A percentile compares a stretch with the other conserved stretches of the same genome.
Conservation (phyloP, 2,888 invertebrate species). For the Petrophora chlorosata region DNA sequence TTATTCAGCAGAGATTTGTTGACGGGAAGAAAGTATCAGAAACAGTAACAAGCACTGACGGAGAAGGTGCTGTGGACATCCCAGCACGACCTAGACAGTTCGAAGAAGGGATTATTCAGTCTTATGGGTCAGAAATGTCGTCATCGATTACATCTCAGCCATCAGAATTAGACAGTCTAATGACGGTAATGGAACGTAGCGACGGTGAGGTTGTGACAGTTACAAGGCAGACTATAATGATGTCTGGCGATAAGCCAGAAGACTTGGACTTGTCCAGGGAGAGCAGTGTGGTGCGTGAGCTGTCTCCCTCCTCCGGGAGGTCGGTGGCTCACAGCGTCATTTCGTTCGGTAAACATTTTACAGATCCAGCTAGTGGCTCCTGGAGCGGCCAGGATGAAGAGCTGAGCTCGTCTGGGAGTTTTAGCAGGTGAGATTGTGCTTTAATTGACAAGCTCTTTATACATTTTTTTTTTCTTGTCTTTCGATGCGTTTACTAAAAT, state of each 20-base stretch:
- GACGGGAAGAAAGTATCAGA: constrained; percentile 80
- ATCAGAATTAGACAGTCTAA: constrained; percentile 78
- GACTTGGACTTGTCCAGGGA: constrained; percentile 74
- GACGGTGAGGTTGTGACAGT: constrained; percentile 78
- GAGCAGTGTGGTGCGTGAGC: constrained; percentile 72
- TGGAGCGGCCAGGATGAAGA: constrained; percentile 83
- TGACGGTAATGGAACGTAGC: constrained; percentile 74
- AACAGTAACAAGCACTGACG: constrained; percentile 67
- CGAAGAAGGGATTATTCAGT: constrained; percentile 67
- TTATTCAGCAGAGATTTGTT: constrained; percentile 74
- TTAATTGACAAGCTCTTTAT: neutral
- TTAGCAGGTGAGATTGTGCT: constrained; percentile 64
- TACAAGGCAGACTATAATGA: constrained; percentile 64
- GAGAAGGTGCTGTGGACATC: constrained; percentile 75
- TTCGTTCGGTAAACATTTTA: constrained; percentile 79
- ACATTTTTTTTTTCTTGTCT: neutral
- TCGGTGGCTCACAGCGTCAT: constrained; percentile 77
- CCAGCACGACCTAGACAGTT: constrained; percentile 62
- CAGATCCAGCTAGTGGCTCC: constrained; percentile 83
- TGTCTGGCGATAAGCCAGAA: constrained; percentile 69
- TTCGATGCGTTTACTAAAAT: too few species aligned
- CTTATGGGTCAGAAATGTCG: constrained; percentile 79
- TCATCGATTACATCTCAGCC: constrained; percentile 79
- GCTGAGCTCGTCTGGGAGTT: constrained; percentile 79
- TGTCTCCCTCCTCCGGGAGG: constrained; percentile 80